Conservation (phyloP, 2,888 invertebrate genomes). For the Kuschelorhynchus macadamiae region DNA sequence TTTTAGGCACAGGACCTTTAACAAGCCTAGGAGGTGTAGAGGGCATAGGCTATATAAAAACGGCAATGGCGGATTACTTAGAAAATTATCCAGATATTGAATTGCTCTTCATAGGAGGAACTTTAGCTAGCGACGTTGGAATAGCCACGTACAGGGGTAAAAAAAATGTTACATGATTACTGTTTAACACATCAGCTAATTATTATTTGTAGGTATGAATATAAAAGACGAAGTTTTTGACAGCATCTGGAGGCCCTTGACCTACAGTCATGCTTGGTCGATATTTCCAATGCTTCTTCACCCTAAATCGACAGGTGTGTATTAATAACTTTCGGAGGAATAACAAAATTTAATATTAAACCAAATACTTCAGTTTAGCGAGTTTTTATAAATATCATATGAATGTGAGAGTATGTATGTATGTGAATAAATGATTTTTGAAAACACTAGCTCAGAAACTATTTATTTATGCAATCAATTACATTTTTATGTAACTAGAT, state of each 20-base stretch:
- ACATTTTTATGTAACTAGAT: too few relatives aligned
- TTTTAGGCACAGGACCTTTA: constrained; percentile 70
- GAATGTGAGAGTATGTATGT: too few relatives aligned
- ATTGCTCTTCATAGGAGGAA: constrained; percentile 73
- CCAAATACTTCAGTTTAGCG: too few relatives aligned
- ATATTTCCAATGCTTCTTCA: constrained; percentile 74
- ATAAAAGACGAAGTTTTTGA: constrained; percentile 60
- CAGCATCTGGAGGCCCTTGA: constrained; percentile 65
- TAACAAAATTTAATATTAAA: too few relatives aligned
- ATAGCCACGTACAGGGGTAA: constrained; percentile 43
- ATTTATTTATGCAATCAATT: too few relatives aligned
- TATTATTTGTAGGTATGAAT: constrained; percentile 43
- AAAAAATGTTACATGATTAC: too few relatives aligned
- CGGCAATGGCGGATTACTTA: constrained; percentile 70
- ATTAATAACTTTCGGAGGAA: too few relatives aligned
- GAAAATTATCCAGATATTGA: constrained; percentile 78
- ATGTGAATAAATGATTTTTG: too few relatives aligned
- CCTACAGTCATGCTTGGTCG: constrained; percentile 69
- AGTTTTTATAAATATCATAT: too few relatives aligned
- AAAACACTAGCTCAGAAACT: too few relatives aligned
- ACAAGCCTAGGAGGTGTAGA: constrained; percentile 75
- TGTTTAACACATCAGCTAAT: not conserved
- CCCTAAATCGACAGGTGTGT: constrained; percentile 70
- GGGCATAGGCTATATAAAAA: constrained; percentile 75
- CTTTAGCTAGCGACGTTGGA: constrained; percentile 74